Conservation (phyloP, 2,113 vertebrate species). For the Hylia prasina region DNA sequence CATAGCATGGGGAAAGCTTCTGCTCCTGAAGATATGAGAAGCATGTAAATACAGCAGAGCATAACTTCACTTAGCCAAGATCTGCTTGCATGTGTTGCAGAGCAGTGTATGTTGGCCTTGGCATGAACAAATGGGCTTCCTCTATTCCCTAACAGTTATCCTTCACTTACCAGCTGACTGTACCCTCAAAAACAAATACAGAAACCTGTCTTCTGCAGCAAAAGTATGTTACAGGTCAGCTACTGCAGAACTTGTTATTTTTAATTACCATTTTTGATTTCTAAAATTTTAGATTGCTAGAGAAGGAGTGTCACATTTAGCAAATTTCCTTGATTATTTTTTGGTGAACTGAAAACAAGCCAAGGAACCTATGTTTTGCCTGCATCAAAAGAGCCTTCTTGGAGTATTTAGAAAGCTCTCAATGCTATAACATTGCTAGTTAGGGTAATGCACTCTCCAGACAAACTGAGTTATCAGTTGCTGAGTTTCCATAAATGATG, state of each 20-base stretch:
- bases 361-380: background rate
- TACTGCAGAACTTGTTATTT: background rate
- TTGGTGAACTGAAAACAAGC: background rate
- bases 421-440: background rate
- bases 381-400: background rate
- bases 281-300: background rate
- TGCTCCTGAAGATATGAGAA: background rate
- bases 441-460: background rate
- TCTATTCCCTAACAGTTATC: background rate
- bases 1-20: background rate
- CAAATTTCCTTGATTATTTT: background rate
- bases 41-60: background rate
- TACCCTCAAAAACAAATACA: background rate
- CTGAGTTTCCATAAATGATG: background rate
- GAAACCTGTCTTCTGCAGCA: background rate
- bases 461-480: background rate
- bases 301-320: background rate
- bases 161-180: background rate
- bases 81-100: background rate
- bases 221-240: background rate
- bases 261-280: background rate
- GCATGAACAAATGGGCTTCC: background rate
- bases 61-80: background rate
- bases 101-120: background rate
- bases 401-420: background rate